These are phyloP conservation scores for Diabrotica balteata DNA, from an alignment of 2,888 invertebrate genomes.

Conservation along the genomic window DNA sequence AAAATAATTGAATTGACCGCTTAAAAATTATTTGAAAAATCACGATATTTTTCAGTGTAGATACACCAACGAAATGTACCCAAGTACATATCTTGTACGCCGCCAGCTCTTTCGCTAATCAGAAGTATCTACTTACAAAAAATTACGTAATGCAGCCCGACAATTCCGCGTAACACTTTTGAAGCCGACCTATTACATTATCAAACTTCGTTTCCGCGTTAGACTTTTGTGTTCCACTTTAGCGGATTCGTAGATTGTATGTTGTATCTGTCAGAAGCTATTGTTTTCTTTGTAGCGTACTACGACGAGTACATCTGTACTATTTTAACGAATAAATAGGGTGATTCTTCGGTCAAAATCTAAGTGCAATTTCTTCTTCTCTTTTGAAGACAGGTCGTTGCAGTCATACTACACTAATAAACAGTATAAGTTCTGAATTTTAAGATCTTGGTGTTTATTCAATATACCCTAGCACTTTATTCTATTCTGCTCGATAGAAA, in stretches of 20 bases:
- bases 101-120: conserved; percentile 19
- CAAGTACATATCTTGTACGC: background rate
- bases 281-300: conserved; percentile 2
- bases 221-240: conserved; percentile 34
- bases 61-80: background rate
- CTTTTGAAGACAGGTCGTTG: too few relatives aligned
- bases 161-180: conserved; percentile 35
- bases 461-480: too few relatives aligned
- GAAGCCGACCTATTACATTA: conserved; percentile 48
- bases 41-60: conserved; percentile 5
- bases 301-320: too few relatives aligned
- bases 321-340: too few relatives aligned
- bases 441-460: too few relatives aligned
- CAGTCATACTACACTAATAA: too few relatives aligned
- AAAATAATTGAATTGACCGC: too few relatives aligned
- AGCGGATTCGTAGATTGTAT: conserved; percentile 20
- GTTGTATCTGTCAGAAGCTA: conserved; percentile 11
- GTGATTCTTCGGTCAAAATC: too few relatives aligned
- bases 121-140: conserved; percentile 32
- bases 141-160: conserved; percentile 30
- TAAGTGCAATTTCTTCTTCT: too few relatives aligned
- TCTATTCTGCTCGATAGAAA: too few relatives aligned
- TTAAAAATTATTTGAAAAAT: too few relatives aligned
- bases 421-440: too few relatives aligned
- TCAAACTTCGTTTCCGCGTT: conserved; percentile 38